Percentiles rank a stretch among this genome's conserved stretches.
Conservation (phyloP, 1,140 invertebrate genomes). For the Camponotus floridanus region DNA sequence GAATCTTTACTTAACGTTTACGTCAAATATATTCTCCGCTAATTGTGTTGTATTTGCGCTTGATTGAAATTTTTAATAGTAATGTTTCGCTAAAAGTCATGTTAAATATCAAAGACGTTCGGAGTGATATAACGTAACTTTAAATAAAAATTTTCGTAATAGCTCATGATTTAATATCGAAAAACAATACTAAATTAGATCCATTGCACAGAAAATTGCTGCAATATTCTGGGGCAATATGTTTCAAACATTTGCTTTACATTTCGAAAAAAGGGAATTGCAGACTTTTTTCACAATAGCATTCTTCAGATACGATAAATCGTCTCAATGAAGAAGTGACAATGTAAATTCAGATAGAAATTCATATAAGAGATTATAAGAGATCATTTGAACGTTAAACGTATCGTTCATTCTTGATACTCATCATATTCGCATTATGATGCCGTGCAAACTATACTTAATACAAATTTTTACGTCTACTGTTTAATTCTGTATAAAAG, state of each 20-base stretch:
- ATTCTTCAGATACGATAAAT: conserved; percentile 4
- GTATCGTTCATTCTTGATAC: background rate
- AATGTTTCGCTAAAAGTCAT: background rate
- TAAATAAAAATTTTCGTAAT: conserved; percentile 10
- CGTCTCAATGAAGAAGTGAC: background rate
- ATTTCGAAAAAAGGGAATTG: background rate
- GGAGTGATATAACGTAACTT: background rate
- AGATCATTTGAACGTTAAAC: background rate
- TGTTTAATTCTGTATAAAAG: background rate
- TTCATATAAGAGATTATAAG: background rate
- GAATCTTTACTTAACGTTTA: background rate
- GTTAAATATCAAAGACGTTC: background rate
- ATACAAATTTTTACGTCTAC: background rate
- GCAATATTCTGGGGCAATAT: too few relatives aligned
- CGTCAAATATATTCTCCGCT: background rate
- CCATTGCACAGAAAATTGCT: too few relatives aligned
- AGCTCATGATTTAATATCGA: background rate
- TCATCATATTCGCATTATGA: background rate
- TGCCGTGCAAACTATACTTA: background rate
- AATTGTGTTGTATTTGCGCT: background rate
- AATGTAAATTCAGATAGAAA: background rate
- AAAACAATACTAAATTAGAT: too few relatives aligned
- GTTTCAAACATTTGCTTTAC: background rate
- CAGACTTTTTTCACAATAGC: background rate
- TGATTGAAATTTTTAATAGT: conserved; percentile 2